phyloP scores from a whole-genome alignment of 2,888 invertebrate genomes.

The Antheraea yamamai region DNA sequence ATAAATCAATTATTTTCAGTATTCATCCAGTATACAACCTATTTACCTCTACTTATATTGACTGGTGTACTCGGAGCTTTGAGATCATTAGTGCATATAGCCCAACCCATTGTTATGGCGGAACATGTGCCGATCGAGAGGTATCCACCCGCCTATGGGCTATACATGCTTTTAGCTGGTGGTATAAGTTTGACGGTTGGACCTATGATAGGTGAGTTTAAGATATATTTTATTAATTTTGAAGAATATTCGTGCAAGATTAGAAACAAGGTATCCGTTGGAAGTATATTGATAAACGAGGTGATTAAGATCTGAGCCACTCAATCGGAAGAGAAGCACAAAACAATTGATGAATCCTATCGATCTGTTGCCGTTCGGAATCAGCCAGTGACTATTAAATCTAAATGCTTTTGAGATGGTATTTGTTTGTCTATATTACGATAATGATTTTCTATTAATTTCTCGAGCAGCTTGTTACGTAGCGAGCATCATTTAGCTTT shows the following conservation, averaged over 20 bases:
- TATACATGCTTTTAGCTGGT: constrained; percentile 84
- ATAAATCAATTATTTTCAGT: constrained; percentile 61
- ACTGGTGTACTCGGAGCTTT: constrained; percentile 81
- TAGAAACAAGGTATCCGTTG: background rate
- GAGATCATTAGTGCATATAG: constrained; percentile 83
- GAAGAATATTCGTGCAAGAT: background rate
- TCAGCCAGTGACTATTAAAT: background rate
- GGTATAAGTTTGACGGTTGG: constrained; percentile 82
- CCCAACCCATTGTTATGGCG: constrained; percentile 84
- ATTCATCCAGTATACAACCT: constrained; percentile 80
- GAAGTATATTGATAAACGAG: background rate
- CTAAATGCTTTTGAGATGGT: too few relatives aligned
- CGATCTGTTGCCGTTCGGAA: background rate
- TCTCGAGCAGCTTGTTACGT: too few relatives aligned
- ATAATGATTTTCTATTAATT: too few relatives aligned
- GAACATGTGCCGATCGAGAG: constrained; percentile 84
- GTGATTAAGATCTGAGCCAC: background rate
- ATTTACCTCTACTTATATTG: constrained; percentile 75
- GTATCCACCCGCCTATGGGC: constrained; percentile 85
- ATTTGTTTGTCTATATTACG: too few relatives aligned
- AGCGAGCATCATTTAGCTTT: too few relatives aligned
- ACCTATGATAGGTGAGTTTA: constrained; percentile 81
- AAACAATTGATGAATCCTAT: background rate
- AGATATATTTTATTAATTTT: background rate
- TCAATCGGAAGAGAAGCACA: background rate